Evolutionary conservation across 1,140 invertebrate species (phyloP), one percentile per base, ranked within the genome.

Genomic region (Neodiprion virginianus): DNA sequence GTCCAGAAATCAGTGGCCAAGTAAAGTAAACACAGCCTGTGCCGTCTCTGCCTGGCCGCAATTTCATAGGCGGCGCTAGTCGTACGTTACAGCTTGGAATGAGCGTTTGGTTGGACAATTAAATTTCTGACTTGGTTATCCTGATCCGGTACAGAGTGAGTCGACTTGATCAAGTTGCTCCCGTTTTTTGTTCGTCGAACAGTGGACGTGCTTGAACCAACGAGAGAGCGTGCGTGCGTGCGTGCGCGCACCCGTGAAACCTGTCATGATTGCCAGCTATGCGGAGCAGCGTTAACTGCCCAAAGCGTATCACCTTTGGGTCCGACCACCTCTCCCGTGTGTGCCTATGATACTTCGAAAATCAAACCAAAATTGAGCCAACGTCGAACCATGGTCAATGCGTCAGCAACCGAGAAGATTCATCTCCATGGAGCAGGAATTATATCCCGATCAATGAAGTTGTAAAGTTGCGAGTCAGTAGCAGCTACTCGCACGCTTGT

Each of bases 1-100:
- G 3, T 47, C 70, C 69, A 67, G 48, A 40, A 48, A 76, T 67
- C 72, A 69, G 75, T 73, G 70, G 71, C 47, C 69, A 71, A 66
- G 75, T 74, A 74, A 65, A 48, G 74, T 76, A 79, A 79, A 79
- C 69, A 79, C 77, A 76, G 77, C 76, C 75, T 75, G 53, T 61
- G 11, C 53, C 53, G n/a, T 4, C 53, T 61, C 8, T 8, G 53
- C 8, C 53, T 12, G 53, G n/a, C 5, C 68, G 73, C 77, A 75
- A 76, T 78, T 74, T 49, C 73, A 73, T 76, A 61, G 53, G 53
- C 53, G 53, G 53, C 53, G 53, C 53, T 17, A 61, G 11, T 61
- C 53, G n/a, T 61, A 61, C 8, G 4, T 61, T 61, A 5, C 53
- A 61, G n/a, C 53, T 17, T 61, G 1, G 0, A 8, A 61, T 61